Evolutionary conservation across 2,888 invertebrate genomes (phyloP).

Genomic region (Ichneumon xanthorius): DNA sequence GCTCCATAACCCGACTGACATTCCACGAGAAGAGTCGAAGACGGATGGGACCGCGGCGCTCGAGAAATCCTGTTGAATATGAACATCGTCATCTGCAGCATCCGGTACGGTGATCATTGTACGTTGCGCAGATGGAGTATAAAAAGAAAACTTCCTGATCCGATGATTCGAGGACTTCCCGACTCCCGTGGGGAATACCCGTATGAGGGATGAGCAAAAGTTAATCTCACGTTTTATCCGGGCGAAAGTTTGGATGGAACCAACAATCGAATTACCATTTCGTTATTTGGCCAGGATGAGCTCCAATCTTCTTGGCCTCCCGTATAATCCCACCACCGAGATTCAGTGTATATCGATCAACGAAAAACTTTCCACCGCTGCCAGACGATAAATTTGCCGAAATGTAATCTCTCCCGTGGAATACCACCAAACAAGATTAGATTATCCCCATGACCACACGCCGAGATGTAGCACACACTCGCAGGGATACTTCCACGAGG

Average conservation of each 20-base stretch:
- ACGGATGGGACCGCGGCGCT: conserved; percentile 32
- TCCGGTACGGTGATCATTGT: conserved; percentile 11
- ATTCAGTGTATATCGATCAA: conserved; percentile 57
- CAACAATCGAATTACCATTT: conserved; percentile 67
- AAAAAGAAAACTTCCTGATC: conserved; percentile 47
- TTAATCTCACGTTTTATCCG: conserved; percentile 58
- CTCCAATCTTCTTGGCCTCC: conserved; percentile 6
- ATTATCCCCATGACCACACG: conserved; percentile 53
- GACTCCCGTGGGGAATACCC: neutral
- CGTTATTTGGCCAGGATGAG: conserved; percentile 58
- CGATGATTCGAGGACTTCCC: conserved; percentile 46
- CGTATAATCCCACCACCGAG: conserved; percentile 26
- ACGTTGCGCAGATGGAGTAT: conserved; percentile 27
- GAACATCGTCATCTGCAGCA: neutral
- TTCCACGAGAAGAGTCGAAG: conserved; percentile 61
- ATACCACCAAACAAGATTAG: conserved; percentile 63
- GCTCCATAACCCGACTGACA: conserved; percentile 59
- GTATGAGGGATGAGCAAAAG: conserved; percentile 46
- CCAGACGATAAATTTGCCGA: conserved; percentile 62
- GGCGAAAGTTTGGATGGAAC: conserved; percentile 48
- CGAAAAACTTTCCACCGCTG: conserved; percentile 50
- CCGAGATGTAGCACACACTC: conserved; percentile 18
- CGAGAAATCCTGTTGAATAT: neutral
- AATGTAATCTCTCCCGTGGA: conserved; percentile 60
- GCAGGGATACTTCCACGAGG: conserved; percentile 15